Evolutionary conservation across 1,140 invertebrate genomes (phyloP), one percentile per base, ranked within the genome.

Genomic region (Drosophila grimshawi): DNA sequence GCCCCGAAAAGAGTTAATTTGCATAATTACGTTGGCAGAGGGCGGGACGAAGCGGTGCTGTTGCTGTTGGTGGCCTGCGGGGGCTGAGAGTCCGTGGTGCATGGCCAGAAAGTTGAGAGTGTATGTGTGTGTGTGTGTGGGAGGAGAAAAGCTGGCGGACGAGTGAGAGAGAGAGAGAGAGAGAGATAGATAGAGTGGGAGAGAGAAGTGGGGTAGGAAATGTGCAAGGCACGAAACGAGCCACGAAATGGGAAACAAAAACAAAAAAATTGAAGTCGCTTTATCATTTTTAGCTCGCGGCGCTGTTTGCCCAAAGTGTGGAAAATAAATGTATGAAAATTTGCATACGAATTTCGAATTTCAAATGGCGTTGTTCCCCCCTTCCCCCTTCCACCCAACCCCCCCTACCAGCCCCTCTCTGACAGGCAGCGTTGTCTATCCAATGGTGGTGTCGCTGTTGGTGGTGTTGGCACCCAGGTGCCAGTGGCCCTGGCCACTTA

Each of bases 241-340:
- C 61, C 70, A 67, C 76, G 71, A 82, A 83, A 67, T 75, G 65
- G 62, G 70, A 43, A 59, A 68, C 41, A 53, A 52, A 46, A 11
- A 45, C 6, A 78, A 53, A 72, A 86, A 86, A 86, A 86, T 86
- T 86, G 79, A 86, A 86, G 83, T 82, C 82, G 82, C 83, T 86
- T 86, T 86, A 86, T 86, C 82, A 86, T 86, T 86, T 86, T 86
- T 86, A 86, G 82, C 83, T 59, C 45, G 83, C 83, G 83, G 82
- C 83, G 68, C 68, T 76, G 79, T 83, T 88, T 88, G 83, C 71
- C 68, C 82, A 88, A 82, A 82, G 83, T 86, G 82, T 86, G 82
- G 82, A 86, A 86, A 86, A 86, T 86, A 88, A 82, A 88, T 86
- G 82, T 82, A 86, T 86, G 83, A 39, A 88, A 86, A 86, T 86